Evolutionary conservation across 2,113 vertebrate genomes (phyloP).

Genomic region (Alethe castanea): DNA sequence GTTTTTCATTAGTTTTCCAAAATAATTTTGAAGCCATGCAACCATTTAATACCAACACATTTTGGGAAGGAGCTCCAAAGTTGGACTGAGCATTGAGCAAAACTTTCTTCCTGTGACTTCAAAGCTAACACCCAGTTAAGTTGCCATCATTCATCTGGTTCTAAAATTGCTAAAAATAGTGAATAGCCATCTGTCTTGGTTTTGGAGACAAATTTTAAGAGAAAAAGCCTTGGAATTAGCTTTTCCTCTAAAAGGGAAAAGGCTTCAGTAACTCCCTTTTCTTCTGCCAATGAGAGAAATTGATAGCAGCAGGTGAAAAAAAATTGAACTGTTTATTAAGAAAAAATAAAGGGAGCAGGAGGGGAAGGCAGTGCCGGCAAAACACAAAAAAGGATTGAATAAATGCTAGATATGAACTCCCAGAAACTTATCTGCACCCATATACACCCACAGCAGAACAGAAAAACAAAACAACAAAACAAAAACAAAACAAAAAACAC

Average conservation of each 20-base stretch:
- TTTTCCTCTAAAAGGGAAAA: not conserved
- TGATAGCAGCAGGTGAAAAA: not conserved
- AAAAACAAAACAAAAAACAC: not conserved
- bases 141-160: not conserved
- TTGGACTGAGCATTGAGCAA: not conserved
- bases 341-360: accelerated
- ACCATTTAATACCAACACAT: not conserved
- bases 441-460: not conserved
- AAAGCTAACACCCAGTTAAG: not conserved
- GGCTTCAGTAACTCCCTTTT: not conserved
- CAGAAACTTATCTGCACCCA: not conserved
- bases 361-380: no score
- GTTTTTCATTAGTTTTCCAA: not conserved
- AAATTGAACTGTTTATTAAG: not conserved
- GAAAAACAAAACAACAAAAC: not conserved
- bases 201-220: not conserved
- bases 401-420: not conserved
- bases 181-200: not conserved
- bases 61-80: not conserved
- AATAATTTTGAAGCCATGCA: not conserved
- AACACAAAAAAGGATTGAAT: not conserved
- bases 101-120: not conserved
- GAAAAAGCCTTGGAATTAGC: not conserved
- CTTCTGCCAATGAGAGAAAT: not conserved
- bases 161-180: not conserved